Conservation (phyloP, 2,888 invertebrate genomes). For the Caenorhabditis sp. region DNA sequence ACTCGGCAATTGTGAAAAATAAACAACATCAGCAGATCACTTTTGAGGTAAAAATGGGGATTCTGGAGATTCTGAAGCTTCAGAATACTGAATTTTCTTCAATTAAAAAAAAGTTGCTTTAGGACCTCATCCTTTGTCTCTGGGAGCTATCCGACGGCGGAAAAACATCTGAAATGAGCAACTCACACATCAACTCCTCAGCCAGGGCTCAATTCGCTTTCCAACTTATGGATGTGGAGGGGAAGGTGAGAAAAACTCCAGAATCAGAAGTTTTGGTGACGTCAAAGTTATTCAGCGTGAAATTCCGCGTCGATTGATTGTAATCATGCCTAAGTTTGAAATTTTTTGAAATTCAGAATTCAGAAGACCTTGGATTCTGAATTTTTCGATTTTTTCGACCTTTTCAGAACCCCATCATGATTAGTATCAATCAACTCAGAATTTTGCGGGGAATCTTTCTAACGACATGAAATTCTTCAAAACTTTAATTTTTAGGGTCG, state of each 20-base stretch:
- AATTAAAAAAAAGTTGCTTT: too few species aligned
- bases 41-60: constrained; percentile 61
- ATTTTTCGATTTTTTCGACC: neutral
- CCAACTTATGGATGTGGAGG: constrained; percentile 73
- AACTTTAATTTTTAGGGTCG: constrained; percentile 64
- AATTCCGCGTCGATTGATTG: neutral
- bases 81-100: neutral
- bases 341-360: too few species aligned
- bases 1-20: constrained; percentile 72
- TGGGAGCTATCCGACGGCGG: constrained; percentile 72
- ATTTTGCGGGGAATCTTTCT: neutral
- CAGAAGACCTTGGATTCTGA: too few species aligned
- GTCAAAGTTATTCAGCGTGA: neutral
- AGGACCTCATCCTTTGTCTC: constrained; percentile 76
- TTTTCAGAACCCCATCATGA: neutral
- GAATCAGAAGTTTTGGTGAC: too few species aligned
- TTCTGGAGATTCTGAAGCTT: neutral
- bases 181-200: constrained; percentile 67
- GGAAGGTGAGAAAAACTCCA: constrained; percentile 66
- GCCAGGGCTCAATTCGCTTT: constrained; percentile 76
- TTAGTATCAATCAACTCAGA: constrained; percentile 1
- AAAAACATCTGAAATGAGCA: constrained; percentile 53
- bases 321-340: too few species aligned
- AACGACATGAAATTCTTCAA: neutral
- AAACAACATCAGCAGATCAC: constrained; percentile 74